phyloP scores from a whole-genome alignment of 2,888 invertebrate genomes.

The Thysanoteuthis rhombus region DNA sequence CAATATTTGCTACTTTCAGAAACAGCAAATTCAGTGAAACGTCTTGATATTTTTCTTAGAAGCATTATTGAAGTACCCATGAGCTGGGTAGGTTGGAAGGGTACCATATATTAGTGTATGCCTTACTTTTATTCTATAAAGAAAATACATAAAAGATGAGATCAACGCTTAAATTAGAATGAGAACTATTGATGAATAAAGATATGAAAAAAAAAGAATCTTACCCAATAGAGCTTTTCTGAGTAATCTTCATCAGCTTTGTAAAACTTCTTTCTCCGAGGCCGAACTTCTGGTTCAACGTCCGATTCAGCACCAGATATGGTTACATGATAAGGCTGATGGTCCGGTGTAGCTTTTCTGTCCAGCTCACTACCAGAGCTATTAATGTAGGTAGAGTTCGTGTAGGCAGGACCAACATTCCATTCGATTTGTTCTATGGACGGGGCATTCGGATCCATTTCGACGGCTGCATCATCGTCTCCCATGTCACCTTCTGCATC shows the following conservation, averaged over 20 bases:
- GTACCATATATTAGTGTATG: too few relatives aligned
- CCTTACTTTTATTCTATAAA: too few relatives aligned
- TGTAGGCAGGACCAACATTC: background rate
- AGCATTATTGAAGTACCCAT: too few relatives aligned
- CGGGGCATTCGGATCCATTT: background rate
- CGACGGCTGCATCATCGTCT: background rate
- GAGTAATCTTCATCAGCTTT: background rate
- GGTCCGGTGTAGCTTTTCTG: background rate
- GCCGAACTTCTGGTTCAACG: background rate
- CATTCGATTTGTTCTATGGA: constrained; percentile 2
- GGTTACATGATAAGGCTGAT: background rate
- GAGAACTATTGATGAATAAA: too few relatives aligned
- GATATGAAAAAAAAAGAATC: background rate
- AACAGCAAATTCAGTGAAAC: too few relatives aligned
- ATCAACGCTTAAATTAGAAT: too few relatives aligned
- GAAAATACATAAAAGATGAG: too few relatives aligned
- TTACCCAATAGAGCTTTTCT: constrained; percentile 25
- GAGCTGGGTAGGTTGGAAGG: too few relatives aligned
- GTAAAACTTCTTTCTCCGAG: background rate
- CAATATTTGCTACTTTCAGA: too few relatives aligned
- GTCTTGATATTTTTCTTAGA: too few relatives aligned
- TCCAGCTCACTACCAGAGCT: constrained; percentile 1
- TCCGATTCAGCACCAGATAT: background rate
- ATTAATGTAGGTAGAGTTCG: background rate
- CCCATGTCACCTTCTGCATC: background rate